Evolutionary conservation across 2,797 vertebrate genomes (phyloP).

Genomic region (Muraenolepis orangiensis): DNA sequence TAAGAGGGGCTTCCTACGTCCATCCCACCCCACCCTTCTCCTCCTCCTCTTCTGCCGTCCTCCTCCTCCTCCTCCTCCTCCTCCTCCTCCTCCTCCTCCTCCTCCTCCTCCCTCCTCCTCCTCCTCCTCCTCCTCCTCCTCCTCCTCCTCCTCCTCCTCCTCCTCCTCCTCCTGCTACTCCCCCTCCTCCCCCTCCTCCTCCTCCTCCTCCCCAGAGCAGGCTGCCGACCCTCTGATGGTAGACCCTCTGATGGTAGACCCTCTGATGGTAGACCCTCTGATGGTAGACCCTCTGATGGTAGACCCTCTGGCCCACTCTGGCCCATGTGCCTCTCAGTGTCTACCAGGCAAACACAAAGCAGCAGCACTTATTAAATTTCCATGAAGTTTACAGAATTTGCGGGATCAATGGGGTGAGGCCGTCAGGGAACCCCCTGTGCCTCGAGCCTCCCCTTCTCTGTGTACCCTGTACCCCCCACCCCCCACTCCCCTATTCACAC

Average conservation of each 20-base stretch:
- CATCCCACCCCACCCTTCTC: constrained; percentile 22
- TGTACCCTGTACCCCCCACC: constrained; percentile 33
- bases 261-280: constrained; percentile 71
- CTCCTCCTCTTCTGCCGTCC: no score
- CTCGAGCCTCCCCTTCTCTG: constrained; percentile 61
- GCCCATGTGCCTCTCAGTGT: constrained; percentile 72
- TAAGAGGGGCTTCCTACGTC: constrained; percentile 64
- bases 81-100: neutral
- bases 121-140: neutral
- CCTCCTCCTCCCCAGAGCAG: constrained; percentile 36
- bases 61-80: no score
- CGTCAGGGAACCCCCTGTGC: constrained; percentile 55
- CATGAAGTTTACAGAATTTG: constrained; percentile 81
- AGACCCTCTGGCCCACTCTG: no score
- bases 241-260: constrained; percentile 69
- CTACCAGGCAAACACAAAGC: constrained; percentile 72
- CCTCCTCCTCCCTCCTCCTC: no score
- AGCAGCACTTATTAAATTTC: constrained; percentile 78
- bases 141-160: constrained; percentile 2
- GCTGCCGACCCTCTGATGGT: constrained; percentile 58
- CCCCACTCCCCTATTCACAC: constrained; percentile 61
- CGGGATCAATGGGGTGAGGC: constrained; percentile 74
- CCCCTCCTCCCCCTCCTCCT: no score
- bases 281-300: constrained; percentile 61
- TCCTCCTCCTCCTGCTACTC: neutral